Evolutionary conservation across 2,113 vertebrate species (phyloP), one percentile per base, ranked within the genome.

Genomic region (Cygnus buccinator): DNA sequence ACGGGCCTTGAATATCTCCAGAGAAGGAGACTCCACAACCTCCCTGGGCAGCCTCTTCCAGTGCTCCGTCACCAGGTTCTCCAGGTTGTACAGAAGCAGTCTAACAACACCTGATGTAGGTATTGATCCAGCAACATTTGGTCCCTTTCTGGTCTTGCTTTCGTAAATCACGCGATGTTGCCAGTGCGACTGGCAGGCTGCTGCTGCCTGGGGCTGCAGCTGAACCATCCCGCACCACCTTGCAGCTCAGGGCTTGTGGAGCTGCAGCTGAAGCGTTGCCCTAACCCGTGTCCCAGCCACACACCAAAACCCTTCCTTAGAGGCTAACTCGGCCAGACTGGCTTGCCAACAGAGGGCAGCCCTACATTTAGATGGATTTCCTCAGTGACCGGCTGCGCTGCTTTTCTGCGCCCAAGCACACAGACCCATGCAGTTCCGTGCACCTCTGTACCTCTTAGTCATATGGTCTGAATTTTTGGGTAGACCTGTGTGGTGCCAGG

Each of bases 111-210:
- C 46, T 26, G 52, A 41, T 14, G 19, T 2, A 2, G 28, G 18
- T 57, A 48, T 16, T 57, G 70, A 43, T 43, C 39, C 44, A 43
- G 52, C 48, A 90, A 58, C 19, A 43, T 28, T 59, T 43, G 31
- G 39, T 58, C 28, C 63, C 16, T 50, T 92, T 61, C 68, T 46
- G 35, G 26, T 41, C 72, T 57, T 9, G 9, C 37, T 62, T 33
- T 62, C 50, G 26, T 6, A 46, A 62, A 48, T 37, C 13, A 31
- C 61, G 70, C 39, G 68, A 52, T 6, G 8, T 9, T 35, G 8
- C 14, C 1, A 0, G 3, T 41, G 33, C 65, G 37, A 54, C 2
- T 3, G 43, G 31, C 2, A 48, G 37, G 8, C 2, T 11, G 33
- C 48, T 73, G 48, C 59, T 81, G 70, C 55, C 31, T 13, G n/a